Evolutionary conservation across 2,113 vertebrate species (phyloP), one percentile per base, ranked within the genome.

Genomic region (Scolopax mira): DNA sequence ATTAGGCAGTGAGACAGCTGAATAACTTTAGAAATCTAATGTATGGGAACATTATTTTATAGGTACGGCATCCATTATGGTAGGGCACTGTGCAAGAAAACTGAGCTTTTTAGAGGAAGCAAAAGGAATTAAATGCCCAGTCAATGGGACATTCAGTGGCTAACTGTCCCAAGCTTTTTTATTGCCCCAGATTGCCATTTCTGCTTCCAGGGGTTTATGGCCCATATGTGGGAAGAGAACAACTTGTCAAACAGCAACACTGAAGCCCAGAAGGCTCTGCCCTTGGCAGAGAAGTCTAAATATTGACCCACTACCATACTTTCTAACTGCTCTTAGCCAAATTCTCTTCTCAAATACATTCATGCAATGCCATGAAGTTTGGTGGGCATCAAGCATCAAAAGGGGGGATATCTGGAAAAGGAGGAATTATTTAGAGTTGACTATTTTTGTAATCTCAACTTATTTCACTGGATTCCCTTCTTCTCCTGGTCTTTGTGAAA

Each of bases 261-360:
- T 65, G 44, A 65, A 87, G 41, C 61, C n/a, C 61, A 42, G 41
- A 49, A 81, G 52, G n/a, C n/a, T n/a, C n/a, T n/a, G 73, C 46
- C 70, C 44, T 96, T 96, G 94, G 81, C 91, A 92, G 44, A 75
- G 35, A 91, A 91, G 13, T 33, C 55, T 81, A 85, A 83, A 83
- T 93, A 66, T 52, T 94, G 82, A 96, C 48, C 77, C 30, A 35
- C 61, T 84, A 65, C 77, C 27, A 35, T 90, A 61, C 48, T 84
- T 90, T 51, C 22, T 88, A 80, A 71, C 13, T 5, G 71, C 22
- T 61, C 35, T 66, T 77, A 79, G 79, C 30, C 8, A 24, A 60
- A 65, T 84, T 86, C 57, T 71, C 25, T 54, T 67, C 42, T 77
- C 18, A 4, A 39, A 27, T 84, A 37, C 0, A 0, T 78, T 91